A percentile compares a stretch with the other conserved stretches of the same genome.
Conservation (phyloP, 2,113 vertebrate species). For the Sinocyclocheilus rhinocerous region DNA sequence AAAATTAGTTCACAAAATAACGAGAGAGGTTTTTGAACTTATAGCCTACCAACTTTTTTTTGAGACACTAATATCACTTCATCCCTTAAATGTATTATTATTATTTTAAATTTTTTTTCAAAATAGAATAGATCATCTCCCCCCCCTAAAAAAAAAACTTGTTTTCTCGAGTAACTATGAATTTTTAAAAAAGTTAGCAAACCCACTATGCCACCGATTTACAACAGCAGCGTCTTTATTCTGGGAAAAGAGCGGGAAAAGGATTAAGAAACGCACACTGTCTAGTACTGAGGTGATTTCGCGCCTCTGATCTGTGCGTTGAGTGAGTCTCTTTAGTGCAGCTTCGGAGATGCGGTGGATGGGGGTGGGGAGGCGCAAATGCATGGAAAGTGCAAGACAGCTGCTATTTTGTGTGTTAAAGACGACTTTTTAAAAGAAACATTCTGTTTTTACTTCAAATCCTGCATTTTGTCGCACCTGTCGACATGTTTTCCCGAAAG, state of each 20-base stretch:
- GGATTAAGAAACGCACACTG: background rate
- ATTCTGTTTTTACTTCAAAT: background rate
- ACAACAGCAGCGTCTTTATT: too few species aligned
- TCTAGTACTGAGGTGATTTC: background rate
- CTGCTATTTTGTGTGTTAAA: background rate
- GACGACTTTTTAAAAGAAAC: background rate
- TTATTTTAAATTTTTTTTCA: background rate
- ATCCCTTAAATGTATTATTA: background rate
- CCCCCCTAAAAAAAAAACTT: background rate
- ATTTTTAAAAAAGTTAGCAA: too few species aligned
- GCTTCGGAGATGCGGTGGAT: conserved; percentile 50
- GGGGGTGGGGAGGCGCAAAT: conserved; percentile 27
- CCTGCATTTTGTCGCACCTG: background rate
- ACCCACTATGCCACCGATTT: too few species aligned
- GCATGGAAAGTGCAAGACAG: background rate
- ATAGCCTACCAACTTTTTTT: background rate
- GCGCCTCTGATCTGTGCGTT: background rate
- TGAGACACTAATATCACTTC: background rate
- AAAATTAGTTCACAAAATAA: too few species aligned
- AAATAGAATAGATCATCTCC: background rate
- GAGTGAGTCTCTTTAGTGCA: conserved; percentile 48
- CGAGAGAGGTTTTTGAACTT: background rate
- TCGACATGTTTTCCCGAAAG: background rate
- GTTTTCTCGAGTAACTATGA: too few species aligned
- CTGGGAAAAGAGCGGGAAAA: background rate